Base-by-base conservation (phyloP, 2,113 vertebrate species). In the Oncorhynchus kisutch region DNA sequence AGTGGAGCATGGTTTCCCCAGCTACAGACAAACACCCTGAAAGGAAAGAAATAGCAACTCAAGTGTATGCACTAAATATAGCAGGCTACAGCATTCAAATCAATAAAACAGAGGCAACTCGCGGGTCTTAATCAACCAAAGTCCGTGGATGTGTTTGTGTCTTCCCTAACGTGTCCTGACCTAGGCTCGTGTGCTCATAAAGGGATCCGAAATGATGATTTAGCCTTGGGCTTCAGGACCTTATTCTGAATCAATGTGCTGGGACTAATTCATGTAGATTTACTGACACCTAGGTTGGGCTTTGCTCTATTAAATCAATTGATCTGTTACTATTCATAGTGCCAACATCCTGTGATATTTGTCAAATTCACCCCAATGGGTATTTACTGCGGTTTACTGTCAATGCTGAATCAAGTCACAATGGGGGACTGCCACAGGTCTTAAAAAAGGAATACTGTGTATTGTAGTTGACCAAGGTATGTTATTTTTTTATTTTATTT, bases 61-160 rank as follows among this genome's bases (percentile, higher is more conserved):
- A 66, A 71, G 31, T 69, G 51, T 25, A 24, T 39, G 69, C 31
- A 45, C 76, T 79, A 77, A 75, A 79, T 79, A 81, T 75, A 79
- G 74, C 25, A 31, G 48, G 48, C 57, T 20, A 18, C 51, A 54
- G 16, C 51, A 54, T 18, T 54, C 4, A 54, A 75, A 80, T 78
- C 78, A 73, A 79, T 80, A 78, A 73, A 76, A 48, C 68, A 70
- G 39, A 18, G 71, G 6, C 13, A 9, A 54, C 64, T 62, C 4
- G 49, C 14, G 4, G 49, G 49, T 51, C 11, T 51, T 51, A 51
- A 51, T 3, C 67, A 34, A 24, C 27, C 67, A 66, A 48, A 29
- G 13, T 54, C 51, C 0, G 12, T 64, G 60, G 20, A 22, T 80
- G 66, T 62, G 75, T 85, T 72, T 82, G 70, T 77, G 74, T 16